These are phyloP conservation scores for Teinopalpus imperialis DNA, from an alignment of 2,888 invertebrate species.

Conservation along the genomic window DNA sequence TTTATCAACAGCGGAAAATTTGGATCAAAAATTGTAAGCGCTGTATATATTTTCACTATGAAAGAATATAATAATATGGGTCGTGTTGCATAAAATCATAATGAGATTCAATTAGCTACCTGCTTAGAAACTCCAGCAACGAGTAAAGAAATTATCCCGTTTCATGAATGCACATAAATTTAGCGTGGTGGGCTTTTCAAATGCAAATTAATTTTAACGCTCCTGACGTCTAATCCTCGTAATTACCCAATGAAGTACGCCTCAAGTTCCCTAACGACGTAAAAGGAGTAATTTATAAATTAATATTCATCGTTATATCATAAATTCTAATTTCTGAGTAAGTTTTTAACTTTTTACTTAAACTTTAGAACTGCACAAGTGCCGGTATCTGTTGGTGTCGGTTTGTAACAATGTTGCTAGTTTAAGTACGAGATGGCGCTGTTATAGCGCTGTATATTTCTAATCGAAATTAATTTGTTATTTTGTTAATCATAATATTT, in stretches of 20 bases:
- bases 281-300: constrained; percentile 39
- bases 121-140: constrained; percentile 21
- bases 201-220: constrained; percentile 50
- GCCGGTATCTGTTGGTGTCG: constrained; percentile 2
- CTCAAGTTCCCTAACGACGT: constrained; percentile 38
- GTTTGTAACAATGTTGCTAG: too few species aligned
- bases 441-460: background rate
- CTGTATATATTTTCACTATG: too few species aligned
- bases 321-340: constrained; percentile 21
- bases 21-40: too few species aligned
- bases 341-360: constrained; percentile 6
- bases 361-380: background rate
- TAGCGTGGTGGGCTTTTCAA: constrained; percentile 32
- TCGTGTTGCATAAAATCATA: background rate
- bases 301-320: constrained; percentile 43
- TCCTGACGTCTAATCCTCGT: constrained; percentile 41
- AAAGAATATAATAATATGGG: too few species aligned
- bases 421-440: constrained; percentile 12
- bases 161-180: constrained; percentile 41
- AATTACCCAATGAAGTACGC: constrained; percentile 48
- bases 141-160: constrained; percentile 32
- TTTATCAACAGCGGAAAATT: too few species aligned
- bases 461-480: too few species aligned
- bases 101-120: constrained; percentile 25
- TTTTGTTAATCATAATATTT: too few species aligned